Evolutionary conservation across 2,797 vertebrate genomes (phyloP).

Genomic region (Chiloscyllium punctatum): DNA sequence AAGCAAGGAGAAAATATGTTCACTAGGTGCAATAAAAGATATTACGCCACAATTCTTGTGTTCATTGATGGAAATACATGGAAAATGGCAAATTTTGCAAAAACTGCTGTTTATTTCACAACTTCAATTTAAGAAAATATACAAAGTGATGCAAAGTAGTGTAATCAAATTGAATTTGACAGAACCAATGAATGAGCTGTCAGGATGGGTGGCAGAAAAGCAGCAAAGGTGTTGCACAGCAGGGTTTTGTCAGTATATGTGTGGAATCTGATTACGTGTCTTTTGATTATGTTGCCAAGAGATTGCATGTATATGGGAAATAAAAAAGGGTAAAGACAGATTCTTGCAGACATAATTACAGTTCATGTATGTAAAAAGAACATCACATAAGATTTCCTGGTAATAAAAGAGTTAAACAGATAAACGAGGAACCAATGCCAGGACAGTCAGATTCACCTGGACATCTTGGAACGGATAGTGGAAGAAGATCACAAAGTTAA

Average conservation of each 20-base stretch:
- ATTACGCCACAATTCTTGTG: not conserved
- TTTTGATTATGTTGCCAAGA: not conserved
- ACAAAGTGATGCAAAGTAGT: not conserved
- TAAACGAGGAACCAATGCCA: not conserved
- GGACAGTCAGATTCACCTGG: not conserved
- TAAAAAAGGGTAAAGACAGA: not conserved
- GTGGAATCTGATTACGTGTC: not conserved
- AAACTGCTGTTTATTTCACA: not conserved
- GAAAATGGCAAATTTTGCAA: not conserved
- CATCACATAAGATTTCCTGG: not conserved
- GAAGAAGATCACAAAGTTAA: not conserved
- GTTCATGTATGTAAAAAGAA: not conserved
- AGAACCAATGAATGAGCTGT: not conserved
- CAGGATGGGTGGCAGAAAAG: not conserved
- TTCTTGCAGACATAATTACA: not conserved
- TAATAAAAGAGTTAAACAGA: not conserved
- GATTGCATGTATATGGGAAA: not conserved
- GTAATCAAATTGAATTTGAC: not conserved
- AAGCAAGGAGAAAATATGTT: constrained; percentile 57
- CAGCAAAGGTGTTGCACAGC: no score
- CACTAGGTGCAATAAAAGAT: constrained; percentile 42
- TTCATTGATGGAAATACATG: not conserved
- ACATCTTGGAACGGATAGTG: not conserved
- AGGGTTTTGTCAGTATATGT: not conserved
- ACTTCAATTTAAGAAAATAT: not conserved